Evolutionary conservation across 2,113 vertebrate species (phyloP).

Genomic region (Tupaia chinensis): DNA sequence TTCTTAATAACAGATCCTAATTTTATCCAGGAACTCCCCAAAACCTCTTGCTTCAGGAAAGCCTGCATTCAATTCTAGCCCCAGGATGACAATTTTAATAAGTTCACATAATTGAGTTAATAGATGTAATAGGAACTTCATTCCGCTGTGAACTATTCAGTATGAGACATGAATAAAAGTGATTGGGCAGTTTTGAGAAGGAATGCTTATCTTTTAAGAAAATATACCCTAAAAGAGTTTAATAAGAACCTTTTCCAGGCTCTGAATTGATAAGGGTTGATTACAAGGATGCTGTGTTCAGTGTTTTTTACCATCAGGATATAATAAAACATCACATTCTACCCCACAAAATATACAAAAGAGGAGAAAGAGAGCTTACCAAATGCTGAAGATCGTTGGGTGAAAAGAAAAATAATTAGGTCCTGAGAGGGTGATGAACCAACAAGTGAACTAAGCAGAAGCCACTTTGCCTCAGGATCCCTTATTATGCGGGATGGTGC

Average conservation of each 20-base stretch:
- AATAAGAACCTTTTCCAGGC: neutral
- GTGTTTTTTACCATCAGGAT: neutral
- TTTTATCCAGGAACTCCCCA: neutral
- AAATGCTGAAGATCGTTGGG: neutral
- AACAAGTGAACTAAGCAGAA: neutral
- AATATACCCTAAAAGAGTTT: neutral
- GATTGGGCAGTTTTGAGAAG: neutral
- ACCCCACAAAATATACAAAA: neutral
- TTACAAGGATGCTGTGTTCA: neutral
- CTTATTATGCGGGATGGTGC: neutral
- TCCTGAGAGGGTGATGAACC: neutral
- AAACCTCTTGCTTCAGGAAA: conserved; percentile 1
- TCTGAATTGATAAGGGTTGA: neutral
- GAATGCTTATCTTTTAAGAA: neutral
- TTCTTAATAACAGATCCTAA: neutral
- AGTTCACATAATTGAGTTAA: conserved; percentile 34
- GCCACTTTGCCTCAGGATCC: neutral
- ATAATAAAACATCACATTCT: neutral
- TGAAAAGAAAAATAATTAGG: neutral
- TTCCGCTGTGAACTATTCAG: neutral
- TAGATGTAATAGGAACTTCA: neutral
- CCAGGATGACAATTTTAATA: conserved; percentile 21
- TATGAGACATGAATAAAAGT: neutral
- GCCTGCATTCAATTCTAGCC: neutral
- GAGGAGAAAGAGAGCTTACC: neutral